Evolutionary conservation across 1,140 invertebrate genomes (phyloP), one percentile per base, ranked within the genome.

Genomic region (Leptinotarsa lineolata): DNA sequence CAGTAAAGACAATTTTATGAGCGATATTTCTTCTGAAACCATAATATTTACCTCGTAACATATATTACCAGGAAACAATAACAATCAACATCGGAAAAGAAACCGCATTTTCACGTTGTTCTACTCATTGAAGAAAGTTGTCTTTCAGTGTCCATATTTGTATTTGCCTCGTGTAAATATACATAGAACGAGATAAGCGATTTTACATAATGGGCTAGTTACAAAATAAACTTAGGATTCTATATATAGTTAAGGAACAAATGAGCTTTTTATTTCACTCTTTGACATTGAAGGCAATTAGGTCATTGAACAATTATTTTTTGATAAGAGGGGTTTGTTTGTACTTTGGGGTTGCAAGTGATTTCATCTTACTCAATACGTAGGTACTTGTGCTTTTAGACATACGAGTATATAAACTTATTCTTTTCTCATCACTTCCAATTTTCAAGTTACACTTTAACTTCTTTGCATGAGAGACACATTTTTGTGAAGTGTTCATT

Each of bases 61-160:
- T 39, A 54, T 2, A 54, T 54, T 54, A n/a, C 48, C 48, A 54
- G 16, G 48, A n/a, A 54, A 54, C 48, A 54, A 54, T 54, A 54
- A 54, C n/a, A 54, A 54, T 54, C 48, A 54, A n/a, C 48, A 54
- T 54, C 48, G 48, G n/a, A 54, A 54, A 54, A 54, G 48, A 54
- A 54, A 54, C 48, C 48, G n/a, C 48, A 54, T 54, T 54, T 54
- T 54, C 48, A 15, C 48, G 48, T 54, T 16, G 48, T 39, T 39
- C 30, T 39, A 39, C 30, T 18, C 48, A 18, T 5, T 18, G 48
- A 54, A 54, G 48, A n/a, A 54, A 54, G 48, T 54, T 8, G 48
- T 54, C 48, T 16, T 16, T 15, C 15, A 18, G 15, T n/a, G 48
- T 54, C 48, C 48, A 16, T 54, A 54, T 54, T 54, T 54, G 48